Evolutionary conservation across 2,888 invertebrate species (phyloP), one percentile per base, ranked within the genome.

Genomic region (Acronicta aceris): DNA sequence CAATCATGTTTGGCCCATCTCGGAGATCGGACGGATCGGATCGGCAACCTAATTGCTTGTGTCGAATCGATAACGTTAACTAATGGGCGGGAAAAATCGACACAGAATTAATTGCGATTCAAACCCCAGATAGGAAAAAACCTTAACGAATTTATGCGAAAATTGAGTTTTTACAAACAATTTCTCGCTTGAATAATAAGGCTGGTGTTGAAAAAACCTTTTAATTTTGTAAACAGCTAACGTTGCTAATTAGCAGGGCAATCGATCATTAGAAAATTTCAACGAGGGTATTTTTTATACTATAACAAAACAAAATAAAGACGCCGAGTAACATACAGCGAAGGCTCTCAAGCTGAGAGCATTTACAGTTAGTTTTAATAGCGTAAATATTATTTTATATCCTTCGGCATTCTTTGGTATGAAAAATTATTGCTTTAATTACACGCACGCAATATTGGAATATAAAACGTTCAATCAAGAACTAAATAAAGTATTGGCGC

Each of bases 41-140:
- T 83, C 85, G 73, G 75, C 73, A 81, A 83, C 82, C 88, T 92
- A 92, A 92, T 92, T 89, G 89, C 90, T 79, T 83, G 81, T 81
- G 85, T 81, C 81, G 81, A 86, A 87, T 86, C 87, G 89, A 89
- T 89, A 85, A 83, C 83, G 79, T 72, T 85, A 84, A 86, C 83
- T 85, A 89, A 89, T 89, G 85, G 83, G 74, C 81, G 81, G 81
- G 82, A 87, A 90, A 86, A 88, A 89, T 85, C 81, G 83, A 81
- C 84, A 85, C 81, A 76, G 79, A 86, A 87, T 85, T 88, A 87
- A 88, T 89, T 82, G 82, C 82, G 80, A 82, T 81, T 79, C 78
- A 80, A 81, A 79, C 72, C 58, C 53, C 59, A 43, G 80, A 79
- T 78, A 79, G 67, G 53, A 66, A 78, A 77, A 72, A 76, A 65